phyloP scores from a whole-genome alignment of 2,888 invertebrate species.

The Anorthoa munda region DNA sequence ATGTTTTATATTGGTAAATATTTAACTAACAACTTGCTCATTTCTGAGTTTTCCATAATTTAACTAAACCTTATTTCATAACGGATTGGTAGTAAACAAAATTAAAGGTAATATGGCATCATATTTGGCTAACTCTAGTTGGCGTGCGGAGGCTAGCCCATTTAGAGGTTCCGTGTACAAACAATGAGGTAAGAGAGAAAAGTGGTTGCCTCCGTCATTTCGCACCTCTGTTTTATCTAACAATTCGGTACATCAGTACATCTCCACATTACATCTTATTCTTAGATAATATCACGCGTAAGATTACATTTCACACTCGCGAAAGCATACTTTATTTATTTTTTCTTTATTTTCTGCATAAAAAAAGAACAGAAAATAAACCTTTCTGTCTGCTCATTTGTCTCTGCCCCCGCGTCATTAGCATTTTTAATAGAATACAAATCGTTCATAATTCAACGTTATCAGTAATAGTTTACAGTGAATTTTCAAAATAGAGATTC shows the following conservation, averaged over 20 bases:
- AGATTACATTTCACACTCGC: conserved; percentile 18
- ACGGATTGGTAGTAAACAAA: conserved; percentile 20
- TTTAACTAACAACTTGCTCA: conserved; percentile 9
- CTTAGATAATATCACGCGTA: conserved; percentile 56
- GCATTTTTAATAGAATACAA: conserved; percentile 31
- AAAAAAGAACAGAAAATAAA: conserved; percentile 19
- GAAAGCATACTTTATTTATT: conserved; percentile 8
- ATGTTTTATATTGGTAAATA: conserved; percentile 28
- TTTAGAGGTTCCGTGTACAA: conserved; percentile 46
- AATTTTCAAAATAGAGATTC: conserved; percentile 13
- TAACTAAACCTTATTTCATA: conserved; percentile 30
- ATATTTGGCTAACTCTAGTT: conserved; percentile 25
- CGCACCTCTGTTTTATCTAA: conserved; percentile 57
- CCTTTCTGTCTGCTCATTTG: conserved; percentile 17
- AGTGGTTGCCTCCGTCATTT: conserved; percentile 43
- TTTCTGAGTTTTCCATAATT: conserved; percentile 26
- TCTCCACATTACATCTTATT: conserved; percentile 30
- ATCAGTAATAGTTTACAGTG: conserved; percentile 9
- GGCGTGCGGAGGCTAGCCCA: conserved; percentile 12
- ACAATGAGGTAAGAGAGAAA: conserved; percentile 65
- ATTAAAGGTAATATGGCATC: conserved; percentile 31
- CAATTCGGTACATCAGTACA: conserved; percentile 46
- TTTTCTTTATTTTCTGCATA: conserved; percentile 10
- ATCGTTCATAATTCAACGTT: conserved; percentile 26
- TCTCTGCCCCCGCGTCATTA: conserved; percentile 36